Base-by-base conservation (phyloP, 2,797 vertebrate species). In the Emydoidea blandingii region DNA sequence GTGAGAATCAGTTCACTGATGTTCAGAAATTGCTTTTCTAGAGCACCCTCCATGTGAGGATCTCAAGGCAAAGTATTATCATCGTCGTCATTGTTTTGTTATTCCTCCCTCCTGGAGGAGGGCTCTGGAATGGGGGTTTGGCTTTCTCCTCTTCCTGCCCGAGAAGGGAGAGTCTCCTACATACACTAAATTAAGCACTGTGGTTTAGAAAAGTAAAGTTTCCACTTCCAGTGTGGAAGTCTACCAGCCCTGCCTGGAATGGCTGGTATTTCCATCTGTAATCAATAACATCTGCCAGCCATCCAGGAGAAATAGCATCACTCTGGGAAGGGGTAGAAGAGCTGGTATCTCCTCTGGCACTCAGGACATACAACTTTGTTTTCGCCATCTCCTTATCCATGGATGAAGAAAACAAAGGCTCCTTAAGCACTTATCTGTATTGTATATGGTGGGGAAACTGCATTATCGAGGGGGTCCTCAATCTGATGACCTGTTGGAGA, bases 231-330 rank as follows among this genome's bases (percentile, higher is more conserved):
- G 89, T 90, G 81, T 4, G 4, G 93, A 96, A 95, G 81, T 93
- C 91, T 87, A 89, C 56, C 74, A 65, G 4, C 91, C 82, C 65
- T 81, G 6, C 80, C 72, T 31, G 88, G 94, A 97, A 97, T 2
- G 90, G 86, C 21, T 92, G 95, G 82, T 94, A 95, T 97, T 96
- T 96, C 95, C 95, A 96, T 90, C 52, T 83, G 91, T 90, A 95
- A 95, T 96, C 96, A 89, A 83, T 93, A 47, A 89, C 92, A 95
- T 62, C n/a, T 76, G 94, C 91, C 89, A 90, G 79, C 59, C 12
- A 59, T 87, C 86, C 10, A 87, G 88, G 57, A 95, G 90, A 81
- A 97, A 80, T 52, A 94, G 85, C 82, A 27, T 47, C 31, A 3
- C 91, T 91, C 87, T 8, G 79, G 84, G 88, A 90, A 91, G 81